A percentile compares a stretch with the other conserved stretches of the same genome.
Evolutionary conservation across 53 echinoderm and acorn worm genomes (phyloP).

Genomic region (Echinarachnius parma): DNA sequence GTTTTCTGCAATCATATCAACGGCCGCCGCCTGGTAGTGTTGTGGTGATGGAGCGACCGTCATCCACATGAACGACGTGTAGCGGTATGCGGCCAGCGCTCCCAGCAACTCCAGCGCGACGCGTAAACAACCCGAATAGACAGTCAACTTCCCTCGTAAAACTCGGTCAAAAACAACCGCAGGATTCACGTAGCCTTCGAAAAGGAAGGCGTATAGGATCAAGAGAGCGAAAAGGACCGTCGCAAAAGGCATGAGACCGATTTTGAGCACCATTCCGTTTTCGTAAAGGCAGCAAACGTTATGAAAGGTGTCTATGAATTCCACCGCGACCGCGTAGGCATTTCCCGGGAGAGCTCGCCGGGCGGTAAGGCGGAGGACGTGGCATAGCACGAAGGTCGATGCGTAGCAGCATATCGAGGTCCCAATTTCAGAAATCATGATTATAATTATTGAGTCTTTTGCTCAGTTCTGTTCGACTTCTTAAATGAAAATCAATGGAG

Average conservation of each 20-base stretch:
- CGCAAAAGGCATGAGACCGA: constrained; percentile 32
- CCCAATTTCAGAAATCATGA: constrained; percentile 9
- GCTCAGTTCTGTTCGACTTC: no score
- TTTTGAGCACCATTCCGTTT: constrained; percentile 39
- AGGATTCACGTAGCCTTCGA: constrained; percentile 80
- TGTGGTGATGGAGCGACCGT: constrained; percentile 33
- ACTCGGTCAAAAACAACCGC: constrained; percentile 62
- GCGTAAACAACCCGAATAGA: constrained; percentile 50
- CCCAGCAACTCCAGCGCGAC: constrained; percentile 61
- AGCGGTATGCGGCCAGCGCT: constrained; percentile 58
- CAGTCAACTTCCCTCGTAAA: constrained; percentile 55
- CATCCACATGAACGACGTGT: constrained; percentile 68
- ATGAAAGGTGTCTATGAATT: constrained; percentile 28
- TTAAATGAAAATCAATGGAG: no score
- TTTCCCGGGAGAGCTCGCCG: constrained; percentile 15
- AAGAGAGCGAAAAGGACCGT: constrained; percentile 50
- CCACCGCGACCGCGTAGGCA: constrained; percentile 31
- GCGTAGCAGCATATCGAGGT: constrained; percentile 16
- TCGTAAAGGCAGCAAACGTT: constrained; percentile 36
- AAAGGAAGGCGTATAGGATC: constrained; percentile 60
- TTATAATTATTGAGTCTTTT: no score
- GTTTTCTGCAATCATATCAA: constrained; percentile 27
- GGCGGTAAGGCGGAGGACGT: constrained; percentile 9
- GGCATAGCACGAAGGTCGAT: constrained; percentile 24
- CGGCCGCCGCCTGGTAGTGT: constrained; percentile 21